Evolutionary conservation across 2,797 vertebrate genomes (phyloP), one percentile per base, ranked within the genome.

Genomic region (Echiichthys vipera): DNA sequence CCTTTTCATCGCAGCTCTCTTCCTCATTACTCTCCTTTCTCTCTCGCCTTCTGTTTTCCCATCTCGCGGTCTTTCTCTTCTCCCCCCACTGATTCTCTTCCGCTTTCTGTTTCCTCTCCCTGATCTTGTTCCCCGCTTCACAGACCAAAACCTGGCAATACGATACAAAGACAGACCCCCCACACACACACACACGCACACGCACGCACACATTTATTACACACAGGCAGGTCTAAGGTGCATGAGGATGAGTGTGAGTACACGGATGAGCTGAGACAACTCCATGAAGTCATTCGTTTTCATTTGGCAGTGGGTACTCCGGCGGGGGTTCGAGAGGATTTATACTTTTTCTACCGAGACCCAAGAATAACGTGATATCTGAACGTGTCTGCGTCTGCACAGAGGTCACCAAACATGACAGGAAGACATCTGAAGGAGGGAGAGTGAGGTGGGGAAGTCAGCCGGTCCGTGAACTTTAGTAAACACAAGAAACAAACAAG

Each of bases 341-440:
- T 4, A 12, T 18, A 9, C 54, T 47, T 40, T n/a, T 77, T 74
- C 45, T 62, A 57, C 75, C 2, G 12, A 78, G 47, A 85, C 65
- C 56, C 40, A 10, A 59, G 25, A 57, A 51, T 42, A 66, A 43
- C 32, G 24, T 17, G 45, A 82, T 11, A 54, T 79, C 39, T 70
- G 55, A 74, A 50, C 3, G 37, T 12, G 34, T 81, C 61, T 61
- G 64, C 63, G 53, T 81, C 57, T 77, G 53, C 70, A 85, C 79
- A 45, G 77, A 83, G 62, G 81, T 85, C 77, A 81, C 73, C 40
- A 47, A 67, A 59, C 53, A 81, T 57, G 79, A 83, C 77, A 88
- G 89, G 91, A 90, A 92, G 89, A 91, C 89, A 80, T 86, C 80
- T 79, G 77, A 77, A 75, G 75, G n/a, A 66, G 29, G 57, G 32